Percentiles rank a stretch among this genome's conserved stretches.
phyloP scores from a whole-genome alignment of 2,797 vertebrate genomes.

The Pampus argenteus region DNA sequence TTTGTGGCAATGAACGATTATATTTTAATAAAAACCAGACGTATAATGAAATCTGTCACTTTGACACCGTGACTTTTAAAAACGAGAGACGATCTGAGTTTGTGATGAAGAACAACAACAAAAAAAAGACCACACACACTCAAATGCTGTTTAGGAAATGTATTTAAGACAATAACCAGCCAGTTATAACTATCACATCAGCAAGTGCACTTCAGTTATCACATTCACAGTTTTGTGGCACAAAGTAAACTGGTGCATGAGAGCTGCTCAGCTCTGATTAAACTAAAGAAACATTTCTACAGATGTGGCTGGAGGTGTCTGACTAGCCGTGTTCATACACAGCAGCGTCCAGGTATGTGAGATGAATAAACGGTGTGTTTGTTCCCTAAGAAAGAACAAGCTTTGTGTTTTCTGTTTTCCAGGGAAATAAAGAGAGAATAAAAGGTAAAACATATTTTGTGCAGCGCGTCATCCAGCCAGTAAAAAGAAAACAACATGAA shows the following conservation, averaged over 20 bases:
- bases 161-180: constrained; percentile 43
- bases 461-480: constrained; percentile 20
- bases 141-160: constrained; percentile 23
- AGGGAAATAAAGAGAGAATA: constrained; percentile 5
- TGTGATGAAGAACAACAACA: background rate
- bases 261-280: constrained; percentile 9
- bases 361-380: constrained; percentile 2
- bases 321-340: constrained; percentile 26
- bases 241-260: constrained; percentile 26
- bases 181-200: constrained; percentile 30
- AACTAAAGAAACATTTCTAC: constrained; percentile 3
- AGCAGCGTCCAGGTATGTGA: constrained; percentile 34
- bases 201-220: constrained; percentile 60
- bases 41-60: constrained; percentile 15
- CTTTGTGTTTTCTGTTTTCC: constrained; percentile 26
- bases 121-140: background rate
- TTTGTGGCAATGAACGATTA: constrained; percentile 58
- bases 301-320: constrained; percentile 14
- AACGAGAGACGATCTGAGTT: background rate
- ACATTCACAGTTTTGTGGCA: constrained; percentile 71
- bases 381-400: constrained; percentile 12
- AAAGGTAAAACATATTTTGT: constrained; percentile 40
- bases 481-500: constrained; percentile 1
- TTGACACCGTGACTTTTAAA: background rate
- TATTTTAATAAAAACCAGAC: constrained; percentile 71